Conservation (phyloP, 2,113 vertebrate genomes). For the Brachyhypopomus occidentalis region DNA sequence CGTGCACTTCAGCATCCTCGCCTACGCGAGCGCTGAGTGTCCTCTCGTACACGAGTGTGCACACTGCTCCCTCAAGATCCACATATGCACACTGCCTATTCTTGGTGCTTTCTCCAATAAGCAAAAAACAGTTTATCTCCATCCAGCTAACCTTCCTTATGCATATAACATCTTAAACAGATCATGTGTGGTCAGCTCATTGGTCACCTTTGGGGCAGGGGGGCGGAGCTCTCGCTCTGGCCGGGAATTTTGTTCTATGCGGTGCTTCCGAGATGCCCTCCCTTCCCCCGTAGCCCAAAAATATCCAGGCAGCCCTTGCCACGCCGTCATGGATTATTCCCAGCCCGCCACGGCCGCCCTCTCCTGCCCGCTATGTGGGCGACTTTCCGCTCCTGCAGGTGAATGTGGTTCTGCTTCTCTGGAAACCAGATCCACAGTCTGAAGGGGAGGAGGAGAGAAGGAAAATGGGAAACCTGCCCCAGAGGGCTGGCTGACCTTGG, state of each 20-base stretch:
- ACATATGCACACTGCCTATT: too few relatives aligned
- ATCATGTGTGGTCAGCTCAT: too few relatives aligned
- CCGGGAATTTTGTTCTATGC: not conserved
- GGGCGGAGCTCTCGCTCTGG: too few relatives aligned
- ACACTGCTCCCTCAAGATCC: not conserved
- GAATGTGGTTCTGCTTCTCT: conserved; percentile 58
- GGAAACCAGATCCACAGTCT: conserved; percentile 57
- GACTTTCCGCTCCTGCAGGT: conserved; percentile 63
- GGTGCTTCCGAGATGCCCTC: conserved; percentile 56
- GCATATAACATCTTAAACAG: not conserved
- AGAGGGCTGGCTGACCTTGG: conserved; percentile 46
- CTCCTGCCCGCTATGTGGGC: conserved; percentile 53
- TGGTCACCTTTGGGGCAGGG: too few relatives aligned
- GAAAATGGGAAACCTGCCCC: not conserved
- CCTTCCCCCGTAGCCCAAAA: conserved; percentile 38
- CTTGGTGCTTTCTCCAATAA: too few relatives aligned
- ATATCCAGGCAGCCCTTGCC: conserved; percentile 47
- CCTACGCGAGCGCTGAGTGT: too few relatives aligned
- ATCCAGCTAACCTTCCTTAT: too few relatives aligned
- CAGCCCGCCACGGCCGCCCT: conserved; percentile 34
- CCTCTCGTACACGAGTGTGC: not conserved
- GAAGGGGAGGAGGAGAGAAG: conserved; percentile 42
- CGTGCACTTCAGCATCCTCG: not conserved
- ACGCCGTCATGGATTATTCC: conserved; percentile 71
- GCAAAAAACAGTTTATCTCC: too few relatives aligned